Conservation (phyloP, 2,797 vertebrate species). For the Pogonophryne albipinna region DNA sequence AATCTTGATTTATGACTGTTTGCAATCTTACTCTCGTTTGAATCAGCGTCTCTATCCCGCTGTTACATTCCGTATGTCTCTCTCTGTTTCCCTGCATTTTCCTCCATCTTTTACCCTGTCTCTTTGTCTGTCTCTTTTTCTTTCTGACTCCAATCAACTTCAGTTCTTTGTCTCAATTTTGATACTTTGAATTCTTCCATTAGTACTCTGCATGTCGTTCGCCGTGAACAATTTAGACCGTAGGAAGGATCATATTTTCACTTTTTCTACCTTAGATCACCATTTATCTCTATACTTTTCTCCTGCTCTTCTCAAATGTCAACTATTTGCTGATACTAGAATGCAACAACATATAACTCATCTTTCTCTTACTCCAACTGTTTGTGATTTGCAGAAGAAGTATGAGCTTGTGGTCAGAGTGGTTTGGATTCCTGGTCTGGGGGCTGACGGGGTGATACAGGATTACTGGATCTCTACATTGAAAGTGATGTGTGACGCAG, state of each 20-base stretch:
- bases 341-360: neutral
- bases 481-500: conserved; percentile 36
- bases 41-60: neutral
- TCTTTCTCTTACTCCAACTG: conserved; percentile 37
- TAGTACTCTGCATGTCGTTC: no score
- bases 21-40: conserved; percentile 20
- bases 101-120: neutral
- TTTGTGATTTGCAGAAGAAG: conserved; percentile 50
- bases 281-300: no score
- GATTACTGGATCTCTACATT: conserved; percentile 44
- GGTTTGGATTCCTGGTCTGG: conserved; percentile 54
- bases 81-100: neutral
- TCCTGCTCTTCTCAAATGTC: no score
- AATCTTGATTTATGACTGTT: conserved; percentile 56
- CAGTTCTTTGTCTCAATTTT: no score
- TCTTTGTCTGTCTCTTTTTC: neutral
- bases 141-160: neutral
- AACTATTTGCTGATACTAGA: neutral
- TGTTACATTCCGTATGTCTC: neutral
- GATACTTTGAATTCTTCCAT: no score
- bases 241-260: no score
- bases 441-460: conserved; percentile 53
- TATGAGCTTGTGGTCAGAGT: conserved; percentile 30
- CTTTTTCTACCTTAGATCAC: no score
- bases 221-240: no score